These are phyloP conservation scores for Argya squamiceps DNA, from an alignment of 2,797 vertebrate genomes.

Conservation along the genomic window DNA sequence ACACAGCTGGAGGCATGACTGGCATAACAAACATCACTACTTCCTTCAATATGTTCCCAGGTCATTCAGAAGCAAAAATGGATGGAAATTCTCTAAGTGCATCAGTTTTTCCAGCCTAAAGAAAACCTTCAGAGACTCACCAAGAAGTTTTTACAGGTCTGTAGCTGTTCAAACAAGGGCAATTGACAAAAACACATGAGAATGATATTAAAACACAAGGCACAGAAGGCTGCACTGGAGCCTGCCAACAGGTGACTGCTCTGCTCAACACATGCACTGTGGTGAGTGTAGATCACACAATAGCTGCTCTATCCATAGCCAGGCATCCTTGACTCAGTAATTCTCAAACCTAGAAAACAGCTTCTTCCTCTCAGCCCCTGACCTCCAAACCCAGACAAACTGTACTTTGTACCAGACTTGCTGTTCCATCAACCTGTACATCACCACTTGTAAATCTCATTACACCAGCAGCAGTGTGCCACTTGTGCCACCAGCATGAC, in stretches of 20 bases:
- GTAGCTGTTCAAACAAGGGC: not conserved
- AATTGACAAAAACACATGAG: not conserved
- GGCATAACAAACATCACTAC: too few relatives aligned
- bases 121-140: not conserved
- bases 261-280: not conserved
- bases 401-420: fast-evolving
- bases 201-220: not conserved
- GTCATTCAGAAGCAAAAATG: not conserved
- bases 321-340: not conserved
- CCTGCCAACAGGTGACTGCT: not conserved
- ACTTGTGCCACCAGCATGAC: fast-evolving
- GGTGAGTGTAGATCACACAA: fast-evolving
- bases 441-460: not conserved
- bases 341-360: not conserved
- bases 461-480: fast-evolving
- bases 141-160: not conserved
- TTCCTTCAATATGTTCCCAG: not conserved
- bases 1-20: fast-evolving
- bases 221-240: not conserved
- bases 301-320: not conserved
- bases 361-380: not conserved
- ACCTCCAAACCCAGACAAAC: not conserved
- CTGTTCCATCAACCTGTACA: not conserved
- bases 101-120: not conserved
- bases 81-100: too few relatives aligned